Percentiles rank a stretch among this genome's conserved stretches.
These are phyloP conservation scores for Leptura quadrifasciata DNA, from an alignment of 2,888 invertebrate species.

Conservation along the genomic window DNA sequence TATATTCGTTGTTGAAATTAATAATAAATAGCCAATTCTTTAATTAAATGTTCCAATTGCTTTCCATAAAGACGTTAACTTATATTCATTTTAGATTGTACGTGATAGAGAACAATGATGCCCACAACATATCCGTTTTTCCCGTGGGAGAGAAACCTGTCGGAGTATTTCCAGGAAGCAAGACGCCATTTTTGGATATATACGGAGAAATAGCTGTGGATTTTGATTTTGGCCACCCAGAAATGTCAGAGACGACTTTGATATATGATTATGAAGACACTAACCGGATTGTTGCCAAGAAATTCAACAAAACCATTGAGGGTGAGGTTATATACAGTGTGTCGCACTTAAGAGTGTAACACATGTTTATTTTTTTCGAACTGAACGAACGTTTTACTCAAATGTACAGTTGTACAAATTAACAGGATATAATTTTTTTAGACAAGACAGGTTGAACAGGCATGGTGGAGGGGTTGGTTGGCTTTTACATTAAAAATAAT, in stretches of 20 bases:
- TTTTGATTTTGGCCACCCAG: slow-evolving; percentile 86
- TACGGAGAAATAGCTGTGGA: slow-evolving; percentile 92
- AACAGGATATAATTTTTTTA: too few relatives aligned
- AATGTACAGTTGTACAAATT: too few relatives aligned
- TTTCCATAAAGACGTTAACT: slow-evolving; percentile 12
- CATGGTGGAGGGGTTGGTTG: too few relatives aligned
- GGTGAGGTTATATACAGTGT: slow-evolving; percentile 13
- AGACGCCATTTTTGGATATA: slow-evolving; percentile 68
- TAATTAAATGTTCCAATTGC: neutral
- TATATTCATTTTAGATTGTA: slow-evolving; percentile 66
- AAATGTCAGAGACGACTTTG: slow-evolving; percentile 55
- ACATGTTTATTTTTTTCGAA: too few relatives aligned
- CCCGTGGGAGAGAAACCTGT: slow-evolving; percentile 69
- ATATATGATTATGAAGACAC: slow-evolving; percentile 22
- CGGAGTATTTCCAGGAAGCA: slow-evolving; percentile 69
- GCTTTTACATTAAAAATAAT: too few relatives aligned
- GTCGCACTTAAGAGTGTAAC: too few relatives aligned
- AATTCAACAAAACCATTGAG: slow-evolving; percentile 11
- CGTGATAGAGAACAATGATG: slow-evolving; percentile 65
- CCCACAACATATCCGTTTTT: slow-evolving; percentile 62
- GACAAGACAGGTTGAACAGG: too few relatives aligned
- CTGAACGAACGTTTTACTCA: too few relatives aligned
- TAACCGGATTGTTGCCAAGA: neutral
- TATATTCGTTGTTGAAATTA: too few relatives aligned
- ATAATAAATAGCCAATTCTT: too few relatives aligned